Base-by-base conservation (phyloP, 2,888 invertebrate genomes). In the Phyto melanocephala region DNA sequence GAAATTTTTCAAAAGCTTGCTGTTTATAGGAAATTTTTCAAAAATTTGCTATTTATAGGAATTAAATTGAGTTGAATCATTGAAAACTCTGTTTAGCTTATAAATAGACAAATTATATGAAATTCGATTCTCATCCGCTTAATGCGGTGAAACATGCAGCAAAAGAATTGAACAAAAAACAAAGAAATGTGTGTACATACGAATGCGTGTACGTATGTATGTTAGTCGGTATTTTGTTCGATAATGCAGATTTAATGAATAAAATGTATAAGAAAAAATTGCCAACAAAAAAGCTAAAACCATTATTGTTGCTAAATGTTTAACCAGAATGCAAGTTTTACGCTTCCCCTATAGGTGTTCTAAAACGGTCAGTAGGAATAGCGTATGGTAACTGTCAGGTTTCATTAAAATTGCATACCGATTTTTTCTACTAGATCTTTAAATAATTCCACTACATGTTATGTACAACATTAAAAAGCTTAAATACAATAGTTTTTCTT, bases 61-160 rank as follows among this genome's bases (percentile, higher is more conserved):
- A 50, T 63, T 54, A 42, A 63, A 54, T 42, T 20, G 10, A 42
- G 10, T 63, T 40, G n/a, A n/a, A 15, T 37, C 40, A 6, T 33
- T 33, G 72, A 47, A 20, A 71, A 52, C 68, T 60, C 42, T 65
- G 45, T 37, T 5, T 24, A 17, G 17, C 50, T 2, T 67, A 68
- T 52, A 40, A 67, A 68, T 60, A 42, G 50, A 71, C 68, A 75
- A 74, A 80, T 75, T 68, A 63, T 62, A 62, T 17, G 37, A 63
- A 74, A 80, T 80, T 80, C 62, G 56, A 70, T 45, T 8, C 72
- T 71, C 10, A 72, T 72, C 56, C 62, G 62, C 56, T 56, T 80
- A 80, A 80, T 80, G 68, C 54, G 62, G 65, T 45, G 10, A 24
- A 74, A 52, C 72, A 78, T n/a, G 33, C 71, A 78, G 37, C 37